A percentile compares a stretch with the other conserved stretches of the same genome.
Conservation (phyloP, 2,888 invertebrate species). For the Drosophila acutilabella region DNA sequence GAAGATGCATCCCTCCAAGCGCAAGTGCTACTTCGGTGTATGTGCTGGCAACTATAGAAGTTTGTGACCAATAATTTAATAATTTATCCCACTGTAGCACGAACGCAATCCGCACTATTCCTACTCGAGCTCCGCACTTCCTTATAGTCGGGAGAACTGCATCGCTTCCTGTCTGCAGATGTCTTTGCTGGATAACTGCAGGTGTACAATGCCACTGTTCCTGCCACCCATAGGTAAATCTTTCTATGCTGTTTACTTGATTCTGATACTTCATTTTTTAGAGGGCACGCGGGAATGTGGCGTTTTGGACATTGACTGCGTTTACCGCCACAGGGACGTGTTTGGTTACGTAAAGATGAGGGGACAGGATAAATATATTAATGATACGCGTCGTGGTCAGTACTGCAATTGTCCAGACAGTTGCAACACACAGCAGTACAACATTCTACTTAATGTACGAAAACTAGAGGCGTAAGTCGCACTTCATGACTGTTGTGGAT, state of each 20-base stretch:
- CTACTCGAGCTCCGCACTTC: constrained; percentile 38
- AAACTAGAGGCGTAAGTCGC: constrained; percentile 45
- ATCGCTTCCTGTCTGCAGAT: constrained; percentile 73
- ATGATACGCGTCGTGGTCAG: constrained; percentile 69
- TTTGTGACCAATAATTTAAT: neutral
- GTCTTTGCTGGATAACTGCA: constrained; percentile 68
- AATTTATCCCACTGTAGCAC: constrained; percentile 38
- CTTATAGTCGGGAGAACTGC: constrained; percentile 79
- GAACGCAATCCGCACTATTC: constrained; percentile 57
- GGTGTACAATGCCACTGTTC: constrained; percentile 76
- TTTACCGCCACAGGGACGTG: constrained; percentile 68
- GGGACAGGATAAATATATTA: constrained; percentile 65
- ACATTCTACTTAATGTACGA: constrained; percentile 63
- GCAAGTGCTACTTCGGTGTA: constrained; percentile 79
- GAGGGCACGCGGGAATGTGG: constrained; percentile 65
- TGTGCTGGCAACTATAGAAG: neutral
- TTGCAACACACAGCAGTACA: constrained; percentile 70
- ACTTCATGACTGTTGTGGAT: neutral
- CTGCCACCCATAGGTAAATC: constrained; percentile 64
- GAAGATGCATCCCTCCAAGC: constrained; percentile 50
- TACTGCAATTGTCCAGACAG: constrained; percentile 75
- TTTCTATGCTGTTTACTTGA: too few species aligned
- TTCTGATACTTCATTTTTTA: neutral
- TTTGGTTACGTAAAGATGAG: constrained; percentile 64
- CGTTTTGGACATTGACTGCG: constrained; percentile 74